Conservation (phyloP, 2,113 vertebrate species). For the Cynoglossus semilaevis region DNA sequence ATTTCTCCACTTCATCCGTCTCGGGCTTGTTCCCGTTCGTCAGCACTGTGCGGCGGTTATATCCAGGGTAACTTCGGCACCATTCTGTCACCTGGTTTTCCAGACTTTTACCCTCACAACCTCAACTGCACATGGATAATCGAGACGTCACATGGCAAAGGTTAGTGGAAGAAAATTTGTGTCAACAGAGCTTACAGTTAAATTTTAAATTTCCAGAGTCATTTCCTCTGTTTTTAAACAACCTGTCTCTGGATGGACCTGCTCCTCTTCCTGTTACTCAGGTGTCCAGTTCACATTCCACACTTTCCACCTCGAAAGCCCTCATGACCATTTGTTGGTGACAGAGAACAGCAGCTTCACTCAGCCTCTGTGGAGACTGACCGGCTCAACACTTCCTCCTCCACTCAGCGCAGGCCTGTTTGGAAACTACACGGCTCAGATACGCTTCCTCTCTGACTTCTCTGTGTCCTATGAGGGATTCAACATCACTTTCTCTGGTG, state of each 20-base stretch:
- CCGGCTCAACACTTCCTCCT: constrained; percentile 87
- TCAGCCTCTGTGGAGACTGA: constrained; percentile 88
- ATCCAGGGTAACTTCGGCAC: constrained; percentile 91
- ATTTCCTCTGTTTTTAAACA: constrained; percentile 39
- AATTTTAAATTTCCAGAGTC: constrained; percentile 56
- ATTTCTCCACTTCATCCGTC: constrained; percentile 18
- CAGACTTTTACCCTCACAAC: constrained; percentile 98
- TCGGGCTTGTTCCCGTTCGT: not conserved
- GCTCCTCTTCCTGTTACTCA: constrained; percentile 42
- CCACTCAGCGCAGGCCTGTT: constrained; percentile 91
- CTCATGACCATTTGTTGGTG: constrained; percentile 92
- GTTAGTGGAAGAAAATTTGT: constrained; percentile 68
- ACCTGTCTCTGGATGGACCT: constrained; percentile 36
- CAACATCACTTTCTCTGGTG: constrained; percentile 98
- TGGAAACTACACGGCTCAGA: constrained; percentile 95
- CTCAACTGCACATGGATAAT: constrained; percentile 98
- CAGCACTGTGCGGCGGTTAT: constrained; percentile 96
- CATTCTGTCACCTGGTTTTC: constrained; percentile 95
- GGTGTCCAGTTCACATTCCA: constrained; percentile 97
- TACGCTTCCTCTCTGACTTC: constrained; percentile 97
- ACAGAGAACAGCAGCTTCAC: constrained; percentile 93
- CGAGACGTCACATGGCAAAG: constrained; percentile 96
- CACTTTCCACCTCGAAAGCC: constrained; percentile 95
- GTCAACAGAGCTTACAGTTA: constrained; percentile 55
- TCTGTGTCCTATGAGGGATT: constrained; percentile 98